Evolutionary conservation across 2,113 vertebrate genomes (phyloP), one percentile per base, ranked within the genome.

Genomic region (Shinisaurus crocodilurus): DNA sequence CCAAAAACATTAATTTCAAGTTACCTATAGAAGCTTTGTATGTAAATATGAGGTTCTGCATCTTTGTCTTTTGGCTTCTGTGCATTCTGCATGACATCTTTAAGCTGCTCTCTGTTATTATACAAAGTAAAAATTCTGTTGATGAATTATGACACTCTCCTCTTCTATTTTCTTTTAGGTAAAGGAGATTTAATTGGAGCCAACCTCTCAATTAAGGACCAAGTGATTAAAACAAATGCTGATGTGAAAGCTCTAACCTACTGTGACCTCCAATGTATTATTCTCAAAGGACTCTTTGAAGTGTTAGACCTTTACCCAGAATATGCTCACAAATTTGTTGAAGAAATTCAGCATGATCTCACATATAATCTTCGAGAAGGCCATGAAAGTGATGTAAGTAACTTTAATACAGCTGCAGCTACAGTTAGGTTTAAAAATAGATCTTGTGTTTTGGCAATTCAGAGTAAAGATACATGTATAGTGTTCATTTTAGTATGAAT

Each of bases 161-260:
- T 79, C 7, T 54, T 72, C 0, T 92, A 12, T 94, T 95, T 88
- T 90, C 80, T 96, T 96, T 90, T 95, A 99, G 98, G 99, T 91
- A 99, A 99, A 97, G 98, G 98, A 34, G 98, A 99, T 95, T 97
- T 99, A 96, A 99, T 99, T 90, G 98, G 99, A 90, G 98, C 98
- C 18, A 99, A 99, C 93, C 96, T 99, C 85, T 98, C 98, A 89
- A 97, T 98, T 94, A 98, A 98, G 88, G 98, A 99, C 94, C 97
- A 98, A 95, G 99, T 99, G 83, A 99, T 99, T 94, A 99, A 99
- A 97, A 99, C 98, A 91, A 99, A 99, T 0, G 98, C 99, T 1
- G 99, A 99, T 34, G 99, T 99, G 92, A 99, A 99, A 96, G 99
- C 99, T 69, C 96, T 99, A 92, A 99, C 99, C 1, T 99, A 99